Conservation (phyloP, 2,888 invertebrate species). For the Girardia tigrina region DNA sequence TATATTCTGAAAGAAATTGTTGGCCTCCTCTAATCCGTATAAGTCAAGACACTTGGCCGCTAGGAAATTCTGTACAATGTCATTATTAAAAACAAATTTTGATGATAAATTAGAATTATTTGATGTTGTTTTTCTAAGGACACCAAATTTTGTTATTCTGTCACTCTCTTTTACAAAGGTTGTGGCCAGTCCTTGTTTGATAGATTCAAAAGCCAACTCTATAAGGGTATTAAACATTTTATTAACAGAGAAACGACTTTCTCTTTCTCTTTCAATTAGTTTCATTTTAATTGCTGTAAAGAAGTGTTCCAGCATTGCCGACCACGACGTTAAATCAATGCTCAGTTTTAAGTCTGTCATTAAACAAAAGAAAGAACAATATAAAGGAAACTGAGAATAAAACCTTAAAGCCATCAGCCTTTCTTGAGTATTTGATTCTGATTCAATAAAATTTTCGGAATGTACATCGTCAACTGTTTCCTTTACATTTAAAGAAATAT, state of each 20-base stretch:
- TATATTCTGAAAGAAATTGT: slow-evolving; percentile 32
- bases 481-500: neutral
- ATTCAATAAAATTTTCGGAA: neutral
- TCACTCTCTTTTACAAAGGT: slow-evolving; percentile 28
- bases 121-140: slow-evolving; percentile 26
- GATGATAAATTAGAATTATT: neutral
- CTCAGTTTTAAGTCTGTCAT: slow-evolving; percentile 31
- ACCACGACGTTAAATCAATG: slow-evolving; percentile 36
- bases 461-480: slow-evolving; percentile 10
- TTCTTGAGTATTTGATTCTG: slow-evolving; percentile 13
- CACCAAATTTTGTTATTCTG: slow-evolving; percentile 30
- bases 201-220: slow-evolving; percentile 39
- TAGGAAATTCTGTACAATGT: slow-evolving; percentile 32
- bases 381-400: slow-evolving; percentile 33
- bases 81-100: slow-evolving; percentile 28
- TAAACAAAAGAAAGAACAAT: slow-evolving; percentile 35
- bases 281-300: slow-evolving; percentile 35
- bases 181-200: slow-evolving; percentile 31
- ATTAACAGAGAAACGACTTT: slow-evolving; percentile 35
- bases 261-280: slow-evolving; percentile 36
- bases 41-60: slow-evolving; percentile 31
- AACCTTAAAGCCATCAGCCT: slow-evolving; percentile 21
- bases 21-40: slow-evolving; percentile 31
- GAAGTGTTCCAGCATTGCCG: slow-evolving; percentile 36
- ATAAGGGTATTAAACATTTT: slow-evolving; percentile 39